Evolutionary conservation across 2,888 invertebrate genomes (phyloP).

Genomic region (Oligia strigilis): DNA sequence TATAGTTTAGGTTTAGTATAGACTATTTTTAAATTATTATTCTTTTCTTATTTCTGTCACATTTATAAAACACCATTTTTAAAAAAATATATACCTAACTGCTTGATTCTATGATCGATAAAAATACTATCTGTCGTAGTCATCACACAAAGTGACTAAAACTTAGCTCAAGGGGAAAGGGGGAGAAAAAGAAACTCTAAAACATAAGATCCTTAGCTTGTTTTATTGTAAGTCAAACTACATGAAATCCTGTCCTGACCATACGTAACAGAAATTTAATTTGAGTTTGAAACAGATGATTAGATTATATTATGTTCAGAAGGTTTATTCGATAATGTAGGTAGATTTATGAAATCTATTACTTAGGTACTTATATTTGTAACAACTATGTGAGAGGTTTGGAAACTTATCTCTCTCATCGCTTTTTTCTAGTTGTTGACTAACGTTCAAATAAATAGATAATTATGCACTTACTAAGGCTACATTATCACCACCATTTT

Average conservation of each 20-base stretch:
- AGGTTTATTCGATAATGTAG: too few relatives aligned
- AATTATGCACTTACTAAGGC: constrained; percentile 81
- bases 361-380: background rate
- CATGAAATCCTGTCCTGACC: background rate
- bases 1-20: too few relatives aligned
- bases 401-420: background rate
- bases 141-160: background rate
- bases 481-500: constrained; percentile 85
- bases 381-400: background rate
- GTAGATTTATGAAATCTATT: too few relatives aligned
- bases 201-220: background rate
- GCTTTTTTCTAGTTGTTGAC: background rate
- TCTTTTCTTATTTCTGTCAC: too few relatives aligned
- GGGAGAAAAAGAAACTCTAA: background rate
- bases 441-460: background rate
- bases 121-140: too few relatives aligned
- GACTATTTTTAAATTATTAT: too few relatives aligned
- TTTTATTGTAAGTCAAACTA: background rate
- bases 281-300: background rate
- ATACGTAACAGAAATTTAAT: background rate
- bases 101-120: too few relatives aligned
- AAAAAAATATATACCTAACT: too few relatives aligned
- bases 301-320: too few relatives aligned
- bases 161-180: background rate
- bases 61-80: too few relatives aligned